Evolutionary conservation across 2,888 invertebrate genomes (phyloP).

Genomic region (Cordilura impudica): DNA sequence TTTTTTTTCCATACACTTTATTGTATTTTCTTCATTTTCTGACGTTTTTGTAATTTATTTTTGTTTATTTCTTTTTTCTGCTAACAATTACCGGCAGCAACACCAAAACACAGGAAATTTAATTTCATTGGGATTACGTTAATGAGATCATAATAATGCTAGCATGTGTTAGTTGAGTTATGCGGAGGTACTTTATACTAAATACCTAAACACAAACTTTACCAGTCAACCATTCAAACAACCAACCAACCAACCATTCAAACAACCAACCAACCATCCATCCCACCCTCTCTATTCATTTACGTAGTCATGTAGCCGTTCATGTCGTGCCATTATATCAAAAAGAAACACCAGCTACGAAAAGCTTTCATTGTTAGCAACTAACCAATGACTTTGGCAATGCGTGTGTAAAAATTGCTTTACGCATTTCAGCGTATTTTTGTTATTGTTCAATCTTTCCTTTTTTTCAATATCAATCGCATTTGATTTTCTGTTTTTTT

Average conservation of each 20-base stretch:
- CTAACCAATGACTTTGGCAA: conserved; percentile 12
- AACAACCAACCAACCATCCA: neutral
- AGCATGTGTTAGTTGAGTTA: conserved; percentile 39
- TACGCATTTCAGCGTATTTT: neutral
- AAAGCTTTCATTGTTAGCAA: neutral
- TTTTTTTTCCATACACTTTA: neutral
- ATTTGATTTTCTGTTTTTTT: neutral
- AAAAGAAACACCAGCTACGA: neutral
- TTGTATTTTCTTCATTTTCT: neutral
- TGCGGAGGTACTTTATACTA: neutral
- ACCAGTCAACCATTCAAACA: neutral
- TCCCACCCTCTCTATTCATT: too few relatives aligned
- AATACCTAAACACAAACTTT: neutral
- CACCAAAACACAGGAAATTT: conserved; percentile 50
- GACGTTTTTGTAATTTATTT: neutral
- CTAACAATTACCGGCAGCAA: neutral
- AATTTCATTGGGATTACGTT: conserved; percentile 61
- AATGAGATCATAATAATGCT: conserved; percentile 62
- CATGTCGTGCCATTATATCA: neutral
- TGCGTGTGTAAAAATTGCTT: neutral
- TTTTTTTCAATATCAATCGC: neutral
- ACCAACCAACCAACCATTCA: neutral
- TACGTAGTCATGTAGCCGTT: neutral
- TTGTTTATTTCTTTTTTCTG: conserved; percentile 2
- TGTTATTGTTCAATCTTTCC: neutral